These are phyloP conservation scores for Catocala sponsa DNA, from an alignment of 2,888 invertebrate genomes.

Conservation along the genomic window DNA sequence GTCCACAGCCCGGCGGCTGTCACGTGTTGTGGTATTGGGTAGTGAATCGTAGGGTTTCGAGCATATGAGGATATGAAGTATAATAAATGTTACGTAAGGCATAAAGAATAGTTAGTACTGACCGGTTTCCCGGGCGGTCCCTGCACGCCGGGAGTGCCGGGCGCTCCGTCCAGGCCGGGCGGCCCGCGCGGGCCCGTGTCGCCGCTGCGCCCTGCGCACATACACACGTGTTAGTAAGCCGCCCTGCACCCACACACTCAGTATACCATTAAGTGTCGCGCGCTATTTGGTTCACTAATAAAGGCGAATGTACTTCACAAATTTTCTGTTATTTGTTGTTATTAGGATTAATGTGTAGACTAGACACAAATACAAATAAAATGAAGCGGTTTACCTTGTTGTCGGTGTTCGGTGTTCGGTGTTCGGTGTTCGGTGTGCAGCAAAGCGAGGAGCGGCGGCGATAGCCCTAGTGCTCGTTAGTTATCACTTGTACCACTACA, in stretches of 20 bases:
- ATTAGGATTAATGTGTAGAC: background rate
- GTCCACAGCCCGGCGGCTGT: no score
- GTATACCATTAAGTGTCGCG: background rate
- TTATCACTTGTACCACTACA: slow-evolving; percentile 73
- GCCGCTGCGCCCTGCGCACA: slow-evolving; percentile 90
- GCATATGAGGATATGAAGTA: no score
- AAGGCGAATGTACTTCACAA: no score
- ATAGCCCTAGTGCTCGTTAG: slow-evolving; percentile 40
- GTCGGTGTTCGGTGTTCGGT: background rate
- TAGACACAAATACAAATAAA: background rate
- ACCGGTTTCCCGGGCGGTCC: slow-evolving; percentile 95
- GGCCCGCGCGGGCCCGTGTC: slow-evolving; percentile 93
- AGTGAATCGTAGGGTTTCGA: no score
- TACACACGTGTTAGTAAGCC: slow-evolving; percentile 6
- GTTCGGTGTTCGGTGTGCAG: background rate
- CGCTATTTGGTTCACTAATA: no score
- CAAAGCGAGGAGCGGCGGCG: background rate
- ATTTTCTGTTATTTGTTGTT: background rate
- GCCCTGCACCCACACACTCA: background rate
- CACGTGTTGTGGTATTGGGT: no score
- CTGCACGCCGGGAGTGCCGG: slow-evolving; percentile 94
- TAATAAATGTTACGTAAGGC: no score
- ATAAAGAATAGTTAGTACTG: slow-evolving; percentile 56
- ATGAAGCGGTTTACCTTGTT: slow-evolving; percentile 11
- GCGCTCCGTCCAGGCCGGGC: slow-evolving; percentile 91